Base-by-base conservation (phyloP, 2,797 vertebrate genomes). In the Onychomys arenicola region DNA sequence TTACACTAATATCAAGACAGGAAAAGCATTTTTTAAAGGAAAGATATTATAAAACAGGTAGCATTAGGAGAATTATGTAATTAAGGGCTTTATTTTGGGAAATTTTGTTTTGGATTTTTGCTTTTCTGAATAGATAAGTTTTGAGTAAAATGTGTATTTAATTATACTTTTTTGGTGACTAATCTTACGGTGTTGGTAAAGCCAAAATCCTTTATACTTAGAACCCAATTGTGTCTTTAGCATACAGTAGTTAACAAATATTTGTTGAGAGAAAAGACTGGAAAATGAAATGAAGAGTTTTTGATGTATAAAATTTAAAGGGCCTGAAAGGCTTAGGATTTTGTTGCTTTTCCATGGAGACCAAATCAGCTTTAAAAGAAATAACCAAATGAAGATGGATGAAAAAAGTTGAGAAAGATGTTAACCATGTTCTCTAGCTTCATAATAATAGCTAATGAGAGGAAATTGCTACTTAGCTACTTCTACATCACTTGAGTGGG, bases 391-490 rank as follows among this genome's bases (percentile, higher is more conserved):
- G 90, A 96, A 95, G 61, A 94, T 95, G 92, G 69, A 93, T 96
- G 75, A 97, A 97, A 96, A 96, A 97, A 92, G 46, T 93, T 80
- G 73, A 61, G 82, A 89, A 96, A 86, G 84, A 80, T 91, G 19
- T 91, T 96, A 82, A 83, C 71, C 40, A 86, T 93, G 87, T 93
- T 96, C 93, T 96, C 93, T 95, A 97, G 52, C 81, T 93, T 88
- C 89, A 86, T 96, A 97, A 94, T 96, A 94, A 94, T 85, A 96
- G 95, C 78, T 97, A 75, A 77, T n/a, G 71, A 73, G 83, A 94
- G 84, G 95, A 77, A 96, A 96, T 95, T 93, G 92, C 93, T 97
- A 94, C 96, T 77, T 97, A 71, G 77, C 34, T 94, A 80, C 77
- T 94, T 61, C n/a, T 75, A 90, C 59, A 96, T 96, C 71, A 89